Evolutionary conservation across 2,797 vertebrate genomes (phyloP), one percentile per base, ranked within the genome.

Genomic region (Gobio occitaniae): DNA sequence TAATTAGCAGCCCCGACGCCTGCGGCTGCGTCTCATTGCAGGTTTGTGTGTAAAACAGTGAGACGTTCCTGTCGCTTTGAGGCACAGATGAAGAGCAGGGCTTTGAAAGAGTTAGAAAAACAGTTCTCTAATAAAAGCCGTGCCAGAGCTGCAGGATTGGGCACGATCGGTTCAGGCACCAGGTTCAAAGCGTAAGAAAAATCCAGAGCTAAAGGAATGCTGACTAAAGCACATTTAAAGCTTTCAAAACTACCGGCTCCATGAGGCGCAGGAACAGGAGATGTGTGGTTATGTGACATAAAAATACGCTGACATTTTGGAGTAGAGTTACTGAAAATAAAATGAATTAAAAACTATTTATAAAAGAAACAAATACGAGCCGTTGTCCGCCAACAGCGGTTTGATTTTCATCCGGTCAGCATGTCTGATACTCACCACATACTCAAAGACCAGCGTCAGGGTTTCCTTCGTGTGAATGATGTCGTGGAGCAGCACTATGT

Each of bases 381-480:
- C n/a, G 4, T 25, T 61, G 59, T 61, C 59, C 1, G 25, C 59
- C 11, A 29, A 25, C 25, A 65, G 61, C 25, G n/a, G 61, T 63
- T 63, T 63, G 61, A 63, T 78, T 10, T 50, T 10, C 54, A 48
- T 63, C 3, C 56, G 63, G 16, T 61, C 17, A 72, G 66, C 52
- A 21, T 47, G 21, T 25, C 9, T 76, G 54, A 54, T 61, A 88
- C 96, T 96, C 91, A 97, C 96, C 96, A 97, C 96, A 83, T 96
- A 97, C 87, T 97, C 96, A 89, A 97, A 97, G 75, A 97, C 96
- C 74, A 97, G 96, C 4, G 95, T 97, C 92, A 97, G 90, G 0
- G 96, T 96, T 86, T 97, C 96, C 94, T 97, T 96, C 77, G 96
- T 97, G 87, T 97, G 96, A 90, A 97, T 96, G 92, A 97, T 97